Conservation (phyloP, 2,888 invertebrate genomes). For the Allacma fusca region DNA sequence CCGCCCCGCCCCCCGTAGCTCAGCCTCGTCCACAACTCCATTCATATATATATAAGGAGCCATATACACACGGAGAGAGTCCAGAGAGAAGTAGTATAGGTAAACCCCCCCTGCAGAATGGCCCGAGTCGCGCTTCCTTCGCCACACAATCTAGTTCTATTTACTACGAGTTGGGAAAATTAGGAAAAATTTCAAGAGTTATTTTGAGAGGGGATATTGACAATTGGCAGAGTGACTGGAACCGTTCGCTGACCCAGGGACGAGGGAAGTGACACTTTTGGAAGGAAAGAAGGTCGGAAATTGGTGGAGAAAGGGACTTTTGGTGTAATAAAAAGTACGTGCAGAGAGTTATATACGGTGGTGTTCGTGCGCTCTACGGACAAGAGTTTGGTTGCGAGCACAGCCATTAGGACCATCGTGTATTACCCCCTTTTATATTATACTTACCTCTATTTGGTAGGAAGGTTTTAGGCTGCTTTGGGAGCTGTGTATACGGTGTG, state of each 20-base stretch:
- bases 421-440: background rate
- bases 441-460: background rate
- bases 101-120: constrained; percentile 3
- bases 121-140: background rate
- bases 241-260: no score
- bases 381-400: no score
- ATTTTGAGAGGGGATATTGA: background rate
- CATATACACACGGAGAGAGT: background rate
- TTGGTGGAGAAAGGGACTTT: no score
- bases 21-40: background rate
- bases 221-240: no score
- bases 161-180: background rate
- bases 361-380: no score
- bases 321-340: no score
- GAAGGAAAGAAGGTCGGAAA: no score
- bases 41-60: background rate
- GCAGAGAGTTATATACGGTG: no score
- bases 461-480: background rate
- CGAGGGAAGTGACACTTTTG: no score
- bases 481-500: background rate
- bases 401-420: no score
- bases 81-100: background rate
- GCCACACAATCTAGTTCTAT: constrained; percentile 16
- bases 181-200: background rate
- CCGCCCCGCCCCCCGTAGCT: no score